Evolutionary conservation across 2,797 vertebrate species (phyloP), one percentile per base, ranked within the genome.

Genomic region (Crocodylus rhombifer): DNA sequence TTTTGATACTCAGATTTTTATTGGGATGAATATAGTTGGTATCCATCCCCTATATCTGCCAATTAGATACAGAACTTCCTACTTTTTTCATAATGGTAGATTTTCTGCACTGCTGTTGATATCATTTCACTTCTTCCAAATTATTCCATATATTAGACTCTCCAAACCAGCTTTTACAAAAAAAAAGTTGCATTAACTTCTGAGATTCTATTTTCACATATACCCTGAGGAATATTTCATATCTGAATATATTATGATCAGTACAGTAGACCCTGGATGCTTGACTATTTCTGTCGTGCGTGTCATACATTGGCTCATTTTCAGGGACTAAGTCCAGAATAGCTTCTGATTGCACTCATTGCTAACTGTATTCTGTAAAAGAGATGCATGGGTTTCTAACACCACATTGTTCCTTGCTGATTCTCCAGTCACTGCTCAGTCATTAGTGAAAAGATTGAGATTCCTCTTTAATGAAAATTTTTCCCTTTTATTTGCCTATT

Each of bases 171-270:
- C 77, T 15, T 77, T 84, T 76, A 75, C 88, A 93, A 83, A 7
- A 4, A 2, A 23, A 61, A 94, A 95, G 83, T 88, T 88, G 25
- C 62, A 91, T 90, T 97, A 96, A 93, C 82, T 97, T 97, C 86
- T 91, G 80, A 96, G 56, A 96, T 96, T 89, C 87, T 92, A 82
- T 97, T 97, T 96, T 91, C 84, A 95, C 42, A 92, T 90, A 91
- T 33, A 91, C 82, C 89, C 60, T 1, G 64, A 95, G 91, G 94
- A 97, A 90, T 60, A 93, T 91, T 96, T 97, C 78, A 75, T 97
- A 96, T 95, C 94, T 97, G 89, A 97, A 96, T 97, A 95, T 93
- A 95, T 96, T 97, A 95, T 91, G 76, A 96, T 96, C 93, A 93
- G 75, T 89, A 88, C 90, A 93, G 86, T 85, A 83, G 77, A 91